These are phyloP conservation scores for Drosophila yooni DNA, from an alignment of 2,888 invertebrate species.

Conservation along the genomic window DNA sequence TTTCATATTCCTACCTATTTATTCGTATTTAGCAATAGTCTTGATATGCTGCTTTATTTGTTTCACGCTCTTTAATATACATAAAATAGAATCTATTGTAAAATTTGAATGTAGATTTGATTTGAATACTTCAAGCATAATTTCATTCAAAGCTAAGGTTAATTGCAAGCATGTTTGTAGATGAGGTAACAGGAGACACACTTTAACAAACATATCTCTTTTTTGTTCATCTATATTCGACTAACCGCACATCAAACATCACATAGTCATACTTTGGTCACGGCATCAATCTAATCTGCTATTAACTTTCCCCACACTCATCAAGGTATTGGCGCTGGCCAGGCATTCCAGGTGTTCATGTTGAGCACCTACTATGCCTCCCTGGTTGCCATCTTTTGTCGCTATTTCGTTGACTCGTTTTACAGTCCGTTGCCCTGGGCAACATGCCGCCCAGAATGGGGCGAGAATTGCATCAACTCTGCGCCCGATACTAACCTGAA, in stretches of 20 bases:
- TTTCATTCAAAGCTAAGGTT: not conserved
- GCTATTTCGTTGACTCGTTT: constrained; percentile 88
- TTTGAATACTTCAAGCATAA: not conserved
- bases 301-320: constrained; percentile 32
- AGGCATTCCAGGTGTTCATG: constrained; percentile 86
- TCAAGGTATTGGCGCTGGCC: constrained; percentile 87
- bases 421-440: constrained; percentile 88
- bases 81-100: not conserved
- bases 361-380: constrained; percentile 89
- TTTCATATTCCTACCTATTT: not conserved
- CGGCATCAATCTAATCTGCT: constrained; percentile 24
- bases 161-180: not conserved
- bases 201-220: not conserved
- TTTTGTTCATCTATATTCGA: not conserved
- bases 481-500: constrained; percentile 37
- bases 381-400: constrained; percentile 86
- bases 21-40: not conserved
- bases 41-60: not conserved
- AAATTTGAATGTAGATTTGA: not conserved
- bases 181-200: not conserved
- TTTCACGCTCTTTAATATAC: not conserved
- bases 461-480: constrained; percentile 83
- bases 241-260: constrained; percentile 3
- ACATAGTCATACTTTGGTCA: not conserved
- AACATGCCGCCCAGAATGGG: constrained; percentile 87